Evolutionary conservation across 2,888 invertebrate genomes (phyloP), one percentile per base, ranked within the genome.

Genomic region (Eupithecia centaureata): DNA sequence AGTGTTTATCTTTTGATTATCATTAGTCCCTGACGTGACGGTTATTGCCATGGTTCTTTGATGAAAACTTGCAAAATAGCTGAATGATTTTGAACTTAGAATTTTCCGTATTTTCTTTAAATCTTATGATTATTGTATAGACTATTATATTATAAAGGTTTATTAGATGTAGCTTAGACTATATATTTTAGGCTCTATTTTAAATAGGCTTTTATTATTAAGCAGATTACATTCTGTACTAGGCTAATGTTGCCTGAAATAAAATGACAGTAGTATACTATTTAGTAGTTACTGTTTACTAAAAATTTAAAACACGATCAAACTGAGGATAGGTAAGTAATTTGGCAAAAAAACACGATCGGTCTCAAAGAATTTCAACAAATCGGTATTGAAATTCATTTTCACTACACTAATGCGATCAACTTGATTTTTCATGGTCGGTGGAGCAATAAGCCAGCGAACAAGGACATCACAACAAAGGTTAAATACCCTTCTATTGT

Each of bases 391-490:
- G 42, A 42, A 42, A 18, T 8, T 8, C 42, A 42, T 42, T 42
- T 42, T 42, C 42, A 8, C 18, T 8, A 18, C 18, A 42, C 42
- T 18, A 42, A 54, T 27, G 54, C 52, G 27, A 25, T 25, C 27
- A 54, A n/a, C 28, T 54, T 28, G 27, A 56, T 56, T 28, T n/a
- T n/a, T 28, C 54, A 56, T 56, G 28, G 54, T 56, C 54, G 30
- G 15, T 30, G 28, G 30, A 56, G 54, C 28, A 30, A 28, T n/a
- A n/a, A 28, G n/a, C n/a, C 15, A 8, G n/a, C n/a, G 10, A 8
- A 56, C 30, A 56, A 28, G 54, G 28, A 28, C 54, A n/a, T 1
- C 15, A 28, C 25, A 56, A 54, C 54, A 54, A 56, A 56, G 30
- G 54, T 28, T 54, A 30, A 54, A 54, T 28, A 54, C 28, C 8